Evolutionary conservation across 2,888 invertebrate genomes (phyloP).

Genomic region (Fissipunctia ypsillon): DNA sequence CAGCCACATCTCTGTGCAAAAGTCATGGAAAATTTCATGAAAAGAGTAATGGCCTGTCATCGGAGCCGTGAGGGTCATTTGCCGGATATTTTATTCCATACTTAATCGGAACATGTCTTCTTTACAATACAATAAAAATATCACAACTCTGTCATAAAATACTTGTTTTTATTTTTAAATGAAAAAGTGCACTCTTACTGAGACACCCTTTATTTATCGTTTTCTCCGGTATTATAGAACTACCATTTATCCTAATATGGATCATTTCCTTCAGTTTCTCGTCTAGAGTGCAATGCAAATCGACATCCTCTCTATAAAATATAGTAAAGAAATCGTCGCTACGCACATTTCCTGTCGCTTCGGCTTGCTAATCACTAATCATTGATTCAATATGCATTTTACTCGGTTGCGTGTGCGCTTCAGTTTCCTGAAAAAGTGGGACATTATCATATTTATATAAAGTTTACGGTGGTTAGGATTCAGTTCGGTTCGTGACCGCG

Average conservation of each 20-base stretch:
- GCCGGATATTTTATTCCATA: no score
- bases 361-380: conserved; percentile 69
- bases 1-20: no score
- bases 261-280: conserved; percentile 38
- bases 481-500: conserved; percentile 60
- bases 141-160: no score
- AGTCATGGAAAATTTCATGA: no score
- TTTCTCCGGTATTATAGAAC: not conserved
- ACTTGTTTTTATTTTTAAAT: no score
- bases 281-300: conserved; percentile 17
- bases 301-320: conserved; percentile 27
- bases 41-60: no score
- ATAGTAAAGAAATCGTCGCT: conserved; percentile 37
- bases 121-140: no score
- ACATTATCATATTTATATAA: conserved; percentile 86
- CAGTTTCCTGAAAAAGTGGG: conserved; percentile 86
- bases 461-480: conserved; percentile 53
- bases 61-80: no score
- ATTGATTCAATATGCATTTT: conserved; percentile 73
- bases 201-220: no score
- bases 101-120: no score
- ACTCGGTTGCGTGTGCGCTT: conserved; percentile 73
- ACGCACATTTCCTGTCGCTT: conserved; percentile 64
- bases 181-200: no score
- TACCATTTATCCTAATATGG: conserved; percentile 15